Evolutionary conservation across 23 tunicate species (phyloP).

Genomic region (Halocynthia roretzi): DNA sequence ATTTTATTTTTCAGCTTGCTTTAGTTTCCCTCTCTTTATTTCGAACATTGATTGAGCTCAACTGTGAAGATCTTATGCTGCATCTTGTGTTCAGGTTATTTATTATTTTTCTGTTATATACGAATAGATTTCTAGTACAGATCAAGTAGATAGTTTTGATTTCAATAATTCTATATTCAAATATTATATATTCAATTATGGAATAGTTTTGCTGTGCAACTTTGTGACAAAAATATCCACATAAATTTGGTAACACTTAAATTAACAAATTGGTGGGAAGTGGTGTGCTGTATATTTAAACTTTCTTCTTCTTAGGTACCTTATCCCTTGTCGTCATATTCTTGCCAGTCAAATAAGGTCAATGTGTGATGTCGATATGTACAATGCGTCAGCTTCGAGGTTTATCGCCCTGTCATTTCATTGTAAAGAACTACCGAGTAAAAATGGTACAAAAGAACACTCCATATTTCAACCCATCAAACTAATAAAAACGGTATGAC

Average conservation of each 20-base stretch:
- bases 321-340: slow-evolving; percentile 89
- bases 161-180: background rate
- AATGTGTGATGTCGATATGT: slow-evolving; percentile 76
- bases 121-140: no score
- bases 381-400: slow-evolving; percentile 80
- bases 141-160: no score
- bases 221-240: background rate
- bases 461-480: no score
- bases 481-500: no score
- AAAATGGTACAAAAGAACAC: no score
- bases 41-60: slow-evolving; percentile 70
- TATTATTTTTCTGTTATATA: background rate
- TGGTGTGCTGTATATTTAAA: background rate
- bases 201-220: background rate
- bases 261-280: background rate
- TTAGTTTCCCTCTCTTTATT: slow-evolving; percentile 76
- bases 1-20: slow-evolving; percentile 51
- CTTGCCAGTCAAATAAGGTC: slow-evolving; percentile 81
- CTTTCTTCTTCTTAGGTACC: slow-evolving; percentile 21
- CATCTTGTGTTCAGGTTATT: slow-evolving; percentile 82
- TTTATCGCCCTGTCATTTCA: slow-evolving; percentile 49
- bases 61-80: slow-evolving; percentile 95
- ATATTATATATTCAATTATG: background rate
- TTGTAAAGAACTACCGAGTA: background rate
- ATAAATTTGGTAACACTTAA: background rate